Conservation (phyloP, 2,113 vertebrate species). For the Entomyzon cyanotis region DNA sequence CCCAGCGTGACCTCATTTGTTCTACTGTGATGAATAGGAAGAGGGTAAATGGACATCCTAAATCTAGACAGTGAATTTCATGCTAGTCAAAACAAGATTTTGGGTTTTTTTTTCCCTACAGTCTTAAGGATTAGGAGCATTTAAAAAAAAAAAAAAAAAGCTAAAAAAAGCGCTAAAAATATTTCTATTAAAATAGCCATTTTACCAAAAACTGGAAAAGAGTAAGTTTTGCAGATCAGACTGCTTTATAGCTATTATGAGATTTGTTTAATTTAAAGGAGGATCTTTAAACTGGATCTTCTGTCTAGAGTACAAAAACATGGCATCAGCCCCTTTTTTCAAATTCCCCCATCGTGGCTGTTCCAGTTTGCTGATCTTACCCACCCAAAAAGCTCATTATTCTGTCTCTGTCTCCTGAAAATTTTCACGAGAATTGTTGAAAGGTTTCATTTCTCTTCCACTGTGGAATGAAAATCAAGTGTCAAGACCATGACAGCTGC, state of each 20-base stretch:
- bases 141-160: too few species aligned
- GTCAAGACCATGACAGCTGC: background rate
- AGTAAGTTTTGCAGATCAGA: background rate
- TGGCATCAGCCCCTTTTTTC: background rate
- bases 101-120: background rate
- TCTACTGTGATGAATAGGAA: background rate
- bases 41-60: background rate
- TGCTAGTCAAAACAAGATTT: background rate
- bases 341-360: background rate
- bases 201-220: background rate
- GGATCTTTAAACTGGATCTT: background rate
- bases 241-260: background rate
- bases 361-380: background rate
- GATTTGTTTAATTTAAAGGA: background rate
- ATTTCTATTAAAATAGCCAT: background rate
- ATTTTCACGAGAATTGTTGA: background rate
- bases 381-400: background rate
- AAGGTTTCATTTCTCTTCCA: slow-evolving; percentile 6
- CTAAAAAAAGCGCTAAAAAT: background rate
- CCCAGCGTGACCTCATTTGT: background rate
- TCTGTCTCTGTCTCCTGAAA: background rate
- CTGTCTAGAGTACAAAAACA: background rate
- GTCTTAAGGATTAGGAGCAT: background rate
- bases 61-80: background rate
- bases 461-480: slow-evolving; percentile 8